Evolutionary conservation across 2,888 invertebrate genomes (phyloP).

Genomic region (Cephus pulcher): DNA sequence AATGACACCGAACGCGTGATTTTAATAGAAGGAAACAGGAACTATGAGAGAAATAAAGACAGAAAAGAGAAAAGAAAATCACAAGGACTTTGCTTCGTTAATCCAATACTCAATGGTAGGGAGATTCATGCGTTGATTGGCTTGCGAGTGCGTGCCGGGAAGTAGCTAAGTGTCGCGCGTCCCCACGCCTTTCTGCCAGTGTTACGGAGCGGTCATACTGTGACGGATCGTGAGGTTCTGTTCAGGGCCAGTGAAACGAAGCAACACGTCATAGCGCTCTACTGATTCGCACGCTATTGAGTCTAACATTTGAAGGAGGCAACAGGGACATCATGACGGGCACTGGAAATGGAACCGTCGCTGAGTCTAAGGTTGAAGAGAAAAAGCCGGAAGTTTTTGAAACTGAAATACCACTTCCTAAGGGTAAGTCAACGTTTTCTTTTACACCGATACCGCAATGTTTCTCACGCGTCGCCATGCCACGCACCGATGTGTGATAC

Average conservation of each 20-base stretch:
- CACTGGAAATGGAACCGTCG: slow-evolving; percentile 48
- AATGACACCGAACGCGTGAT: not conserved
- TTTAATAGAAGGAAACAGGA: not conserved
- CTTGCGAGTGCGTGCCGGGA: slow-evolving; percentile 44
- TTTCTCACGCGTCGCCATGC: not conserved
- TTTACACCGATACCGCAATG: not conserved
- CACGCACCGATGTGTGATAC: not conserved
- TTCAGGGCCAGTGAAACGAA: slow-evolving; percentile 1
- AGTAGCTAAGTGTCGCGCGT: slow-evolving; percentile 51
- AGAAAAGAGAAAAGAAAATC: slow-evolving; percentile 2
- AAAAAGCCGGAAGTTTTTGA: slow-evolving; percentile 46
- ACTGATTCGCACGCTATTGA: not conserved
- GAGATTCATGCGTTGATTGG: slow-evolving; percentile 41
- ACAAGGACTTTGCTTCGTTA: not conserved
- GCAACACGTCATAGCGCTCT: slow-evolving; percentile 3
- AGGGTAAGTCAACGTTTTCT: slow-evolving; percentile 35
- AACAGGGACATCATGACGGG: slow-evolving; percentile 22
- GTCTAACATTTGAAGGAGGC: slow-evolving; percentile 8
- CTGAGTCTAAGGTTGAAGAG: slow-evolving; percentile 40
- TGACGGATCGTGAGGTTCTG: slow-evolving; percentile 14
- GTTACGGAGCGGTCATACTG: slow-evolving; percentile 38
- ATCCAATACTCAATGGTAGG: slow-evolving; percentile 15
- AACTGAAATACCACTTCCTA: slow-evolving; percentile 38
- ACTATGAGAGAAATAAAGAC: not conserved
- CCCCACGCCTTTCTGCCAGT: slow-evolving; percentile 48